phyloP scores from a whole-genome alignment of 1,140 invertebrate genomes.

The Brachystomella parvula region DNA sequence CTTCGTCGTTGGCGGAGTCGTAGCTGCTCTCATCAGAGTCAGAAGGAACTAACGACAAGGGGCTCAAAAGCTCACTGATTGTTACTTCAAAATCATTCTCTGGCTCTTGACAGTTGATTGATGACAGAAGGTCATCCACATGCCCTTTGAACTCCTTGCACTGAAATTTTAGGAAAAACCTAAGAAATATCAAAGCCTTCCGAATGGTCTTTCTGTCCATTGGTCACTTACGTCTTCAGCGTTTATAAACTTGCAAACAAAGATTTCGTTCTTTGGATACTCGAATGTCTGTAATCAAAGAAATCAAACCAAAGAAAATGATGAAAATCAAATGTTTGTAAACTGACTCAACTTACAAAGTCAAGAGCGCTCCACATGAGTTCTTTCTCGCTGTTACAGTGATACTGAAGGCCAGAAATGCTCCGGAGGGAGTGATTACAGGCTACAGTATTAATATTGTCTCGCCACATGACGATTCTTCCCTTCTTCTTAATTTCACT shows the following conservation, averaged over 20 bases:
- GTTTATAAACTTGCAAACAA: neutral
- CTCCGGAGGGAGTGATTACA: constrained; percentile 62
- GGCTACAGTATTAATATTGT: constrained; percentile 65
- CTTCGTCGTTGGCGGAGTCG: too few species aligned
- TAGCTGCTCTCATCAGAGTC: too few species aligned
- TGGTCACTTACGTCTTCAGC: neutral
- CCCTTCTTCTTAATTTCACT: constrained; percentile 52
- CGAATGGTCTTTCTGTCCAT: neutral
- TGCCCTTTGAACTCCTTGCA: neutral
- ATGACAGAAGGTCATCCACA: neutral
- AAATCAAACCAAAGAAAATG: too few species aligned
- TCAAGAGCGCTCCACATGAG: constrained; percentile 58
- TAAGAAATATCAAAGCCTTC: neutral
- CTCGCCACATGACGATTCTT: constrained; percentile 64
- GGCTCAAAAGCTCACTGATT: too few species aligned
- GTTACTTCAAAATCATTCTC: too few species aligned
- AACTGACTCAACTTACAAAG: too few species aligned
- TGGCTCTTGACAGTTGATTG: too few species aligned
- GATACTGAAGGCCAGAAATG: constrained; percentile 54
- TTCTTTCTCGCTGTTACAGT: constrained; percentile 55
- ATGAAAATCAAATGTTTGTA: too few species aligned
- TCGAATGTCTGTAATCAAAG: too few species aligned
- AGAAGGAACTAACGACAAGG: too few species aligned
- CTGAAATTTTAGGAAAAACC: neutral
- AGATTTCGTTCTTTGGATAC: neutral